Evolutionary conservation across 2,113 vertebrate species (phyloP).

Genomic region (Callocephalon fimbriatum): DNA sequence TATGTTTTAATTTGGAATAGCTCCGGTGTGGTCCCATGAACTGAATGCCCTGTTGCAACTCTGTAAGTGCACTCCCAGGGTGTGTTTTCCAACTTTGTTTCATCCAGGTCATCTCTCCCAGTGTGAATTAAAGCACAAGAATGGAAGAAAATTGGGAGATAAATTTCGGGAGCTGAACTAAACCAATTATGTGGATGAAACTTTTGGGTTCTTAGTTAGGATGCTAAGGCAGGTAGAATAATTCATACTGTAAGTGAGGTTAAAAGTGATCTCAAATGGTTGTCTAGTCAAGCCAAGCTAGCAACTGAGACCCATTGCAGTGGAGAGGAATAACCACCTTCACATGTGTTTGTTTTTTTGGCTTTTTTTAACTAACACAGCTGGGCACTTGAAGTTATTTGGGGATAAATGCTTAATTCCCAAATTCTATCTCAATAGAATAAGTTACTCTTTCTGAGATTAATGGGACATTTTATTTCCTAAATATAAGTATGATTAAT

Average conservation of each 20-base stretch:
- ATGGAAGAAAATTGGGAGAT: not conserved
- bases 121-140: not conserved
- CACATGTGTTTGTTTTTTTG: not conserved
- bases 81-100: not conserved
- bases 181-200: not conserved
- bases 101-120: not conserved
- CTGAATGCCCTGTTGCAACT: not conserved
- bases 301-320: not conserved
- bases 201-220: not conserved
- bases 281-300: not conserved
- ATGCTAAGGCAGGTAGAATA: not conserved
- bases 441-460: not conserved
- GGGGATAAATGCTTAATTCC: not conserved
- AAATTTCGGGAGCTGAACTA: not conserved
- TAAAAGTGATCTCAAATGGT: not conserved
- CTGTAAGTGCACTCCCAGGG: not conserved
- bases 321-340: not conserved
- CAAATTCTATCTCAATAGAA: not conserved
- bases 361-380: not conserved
- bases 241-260: not conserved
- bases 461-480: not conserved
- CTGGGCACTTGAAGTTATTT: not conserved
- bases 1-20: not conserved
- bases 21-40: not conserved
- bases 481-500: not conserved